Evolutionary conservation across 1,140 invertebrate species (phyloP), one percentile per base, ranked within the genome.

Genomic region (Daktulosphaira vitifoliae): DNA sequence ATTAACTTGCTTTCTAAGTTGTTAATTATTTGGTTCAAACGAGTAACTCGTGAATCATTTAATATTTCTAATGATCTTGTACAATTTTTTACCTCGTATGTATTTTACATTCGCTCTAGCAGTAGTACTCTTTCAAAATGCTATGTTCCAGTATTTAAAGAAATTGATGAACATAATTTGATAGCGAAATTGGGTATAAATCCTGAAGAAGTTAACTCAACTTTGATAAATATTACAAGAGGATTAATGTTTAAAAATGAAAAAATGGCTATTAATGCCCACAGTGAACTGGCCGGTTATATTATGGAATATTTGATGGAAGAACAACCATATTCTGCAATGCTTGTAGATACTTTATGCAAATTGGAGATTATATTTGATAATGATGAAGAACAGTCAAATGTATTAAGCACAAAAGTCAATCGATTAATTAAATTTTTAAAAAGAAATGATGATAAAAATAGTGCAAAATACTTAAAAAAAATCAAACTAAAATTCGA

Each of bases 131-230:
- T 62, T 8, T 38, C 56, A 6, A 62, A 48, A 20, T 62, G 56
- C n/a, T 62, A 62, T 62, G 56, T 62, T 29, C 56, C 56, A 48
- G n/a, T 48, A 22, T 62, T 62, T 13, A 62, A 15, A 48, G 42
- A 62, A 2, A 22, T 62, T 3, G 5, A 46, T 5, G 25, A 33
- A n/a, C 2, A 48, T 20, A 3, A 62, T 46, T 62, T 62, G 7
- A 2, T 0, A 20, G 20, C 16, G 29, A 33, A 22, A 3, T 48
- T 62, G 16, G 16, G 15, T 33, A 48, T 62, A 20, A 62, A 48
- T 20, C 8, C 44, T 3, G 25, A 33, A 3, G 56, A 62, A 22
- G 23, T 62, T 1, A 62, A 62, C 18, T 8, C 42, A 33, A 62
- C 16, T 33, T 48, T 62, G 18, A 48, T 62, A 4, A 62, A 48